Base-by-base conservation (phyloP, 1,140 invertebrate species). In the Drosophila rufa region DNA sequence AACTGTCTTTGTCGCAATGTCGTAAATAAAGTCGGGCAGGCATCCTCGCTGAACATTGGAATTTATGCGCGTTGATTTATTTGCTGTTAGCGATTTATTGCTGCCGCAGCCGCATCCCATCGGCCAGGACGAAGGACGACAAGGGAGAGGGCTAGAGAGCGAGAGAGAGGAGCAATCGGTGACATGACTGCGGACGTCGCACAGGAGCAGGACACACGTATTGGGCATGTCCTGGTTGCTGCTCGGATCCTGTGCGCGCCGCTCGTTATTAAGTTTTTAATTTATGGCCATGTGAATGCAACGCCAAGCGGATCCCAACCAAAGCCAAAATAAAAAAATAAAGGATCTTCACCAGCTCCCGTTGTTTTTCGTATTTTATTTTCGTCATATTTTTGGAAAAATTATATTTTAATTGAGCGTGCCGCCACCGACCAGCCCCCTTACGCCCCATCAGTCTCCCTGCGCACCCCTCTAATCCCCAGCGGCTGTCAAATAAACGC, bases 81-180 rank as follows among this genome's bases (percentile, higher is more conserved):
- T 92, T 92, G 90, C 90, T 90, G 85, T 91, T 92, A 89, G 85
- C 85, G 82, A 92, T 92, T 92, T 92, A 92, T 92, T 92, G 86
- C 85, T 92, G 82, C 82, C 85, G 84, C 84, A 87, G 84, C 73
- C 75, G 75, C 84, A 87, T 78, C 80, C 66, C 80, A 80, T 66
- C 51, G 67, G 47, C 38, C 51, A 36, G 25, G 64, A 46, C n/a
- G 45, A 3, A 19, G 9, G 56, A 33, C 36, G 33, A 27, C 22
- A 50, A 66, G 60, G 47, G 30, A n/a, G 45, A 55, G 45, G 17
- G 22, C 19, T 27, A 3, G 48, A 56, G 36, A 14, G 42, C 33
- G 33, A 40, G 33, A 40, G 22, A 53, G 43, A 25, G 59, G 46
- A 40, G 51, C 70, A 48, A 61, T 83, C 55, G 70, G 65, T 87